Percentiles rank a stretch among this genome's conserved stretches.
These are phyloP conservation scores for Zaprionus inermis DNA, from an alignment of 1,140 invertebrate species.

Conservation along the genomic window DNA sequence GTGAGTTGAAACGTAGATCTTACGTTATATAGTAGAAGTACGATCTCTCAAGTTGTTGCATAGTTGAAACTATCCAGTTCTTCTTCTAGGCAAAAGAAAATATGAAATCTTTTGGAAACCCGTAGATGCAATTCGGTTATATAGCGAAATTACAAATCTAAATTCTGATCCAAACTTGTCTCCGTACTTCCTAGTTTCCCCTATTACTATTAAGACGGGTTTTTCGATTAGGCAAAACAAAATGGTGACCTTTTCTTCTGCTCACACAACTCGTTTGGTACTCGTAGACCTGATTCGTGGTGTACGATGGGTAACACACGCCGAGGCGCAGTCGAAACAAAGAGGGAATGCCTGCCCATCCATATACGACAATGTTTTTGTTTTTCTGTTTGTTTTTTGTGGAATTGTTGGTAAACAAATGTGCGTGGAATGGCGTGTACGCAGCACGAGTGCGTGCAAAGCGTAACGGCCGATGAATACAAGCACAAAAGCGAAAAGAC, in stretches of 20 bases:
- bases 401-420: slow-evolving; percentile 74
- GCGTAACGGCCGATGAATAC: slow-evolving; percentile 57
- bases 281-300: not conserved
- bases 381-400: slow-evolving; percentile 38
- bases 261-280: not conserved
- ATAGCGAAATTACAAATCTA: not conserved
- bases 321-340: not conserved
- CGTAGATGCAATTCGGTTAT: too few relatives aligned
- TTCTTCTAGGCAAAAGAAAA: too few relatives aligned
- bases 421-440: slow-evolving; percentile 61
- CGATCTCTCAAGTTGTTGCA: too few relatives aligned
- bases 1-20: slow-evolving; percentile 61
- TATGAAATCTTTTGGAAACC: too few relatives aligned
- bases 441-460: slow-evolving; percentile 36
- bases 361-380: slow-evolving; percentile 37
- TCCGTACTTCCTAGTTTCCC: not conserved
- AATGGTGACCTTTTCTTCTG: not conserved
- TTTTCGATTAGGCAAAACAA: not conserved
- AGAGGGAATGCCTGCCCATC: slow-evolving; percentile 14
- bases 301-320: not conserved
- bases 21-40: not conserved
- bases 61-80: too few relatives aligned
- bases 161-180: not conserved
- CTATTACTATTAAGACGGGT: not conserved
- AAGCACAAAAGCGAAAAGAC: slow-evolving; percentile 23